Evolutionary conservation across 2,113 vertebrate genomes (phyloP), one percentile per base, ranked within the genome.

Genomic region (Crotophaga sulcirostris): DNA sequence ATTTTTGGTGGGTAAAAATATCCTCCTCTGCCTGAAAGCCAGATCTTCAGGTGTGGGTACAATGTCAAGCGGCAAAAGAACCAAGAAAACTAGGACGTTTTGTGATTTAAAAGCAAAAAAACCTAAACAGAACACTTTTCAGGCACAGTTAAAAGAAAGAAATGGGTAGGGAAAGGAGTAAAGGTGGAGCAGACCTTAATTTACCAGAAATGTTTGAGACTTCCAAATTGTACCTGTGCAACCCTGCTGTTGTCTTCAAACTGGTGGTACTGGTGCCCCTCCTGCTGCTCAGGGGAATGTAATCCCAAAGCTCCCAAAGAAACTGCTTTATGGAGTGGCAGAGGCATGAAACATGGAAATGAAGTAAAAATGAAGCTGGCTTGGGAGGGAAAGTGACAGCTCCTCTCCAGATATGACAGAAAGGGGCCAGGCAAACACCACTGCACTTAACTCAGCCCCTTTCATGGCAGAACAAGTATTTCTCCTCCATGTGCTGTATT

Each of bases 91-190:
- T 21, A 36, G 26, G 38, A 12, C 3, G 17, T 62, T 40, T 14
- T 14, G 67, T 12, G 47, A 33, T 38, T 52, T 58, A 13, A 70
- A 66, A 13, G 7, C 2, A 25, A 4, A 54, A 26, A 52, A 54
- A 17, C 0, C 2, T 2, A 25, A 55, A 29, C 6, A 25, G 64
- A 40, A 40, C 4, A 0, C 2, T 73, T 64, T 51, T 66, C 12
- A 29, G 42, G 24, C 21, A 49, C 52, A 34, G 24, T 52, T 64
- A 47, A 40, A 67, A 24, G 47, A 33, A 44, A 28, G 20, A 62
- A 84, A 52, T 5, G 14, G 7, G 33, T 8, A 62, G 4, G 12
- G 8, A 40, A 52, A 54, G 24, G 16, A 7, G 23, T 34, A 17
- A 69, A 77, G 12, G 23, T 9, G 42, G 49, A 77, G 11, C 29